phyloP scores from a whole-genome alignment of 2,888 invertebrate genomes.

The Nomada hirtipes region DNA sequence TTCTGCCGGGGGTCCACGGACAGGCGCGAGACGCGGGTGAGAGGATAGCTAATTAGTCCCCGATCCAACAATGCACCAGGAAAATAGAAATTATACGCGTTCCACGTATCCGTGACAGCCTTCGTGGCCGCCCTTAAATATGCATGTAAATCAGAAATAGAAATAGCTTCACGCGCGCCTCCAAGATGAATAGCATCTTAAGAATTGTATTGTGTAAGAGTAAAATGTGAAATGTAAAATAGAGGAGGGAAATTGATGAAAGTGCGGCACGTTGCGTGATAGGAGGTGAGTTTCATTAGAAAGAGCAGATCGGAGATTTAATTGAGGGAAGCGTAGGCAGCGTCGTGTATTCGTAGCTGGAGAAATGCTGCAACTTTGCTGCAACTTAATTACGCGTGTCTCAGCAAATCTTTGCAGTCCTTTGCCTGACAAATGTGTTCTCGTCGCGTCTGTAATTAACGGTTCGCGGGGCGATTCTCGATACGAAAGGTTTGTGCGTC shows the following conservation, averaged over 20 bases:
- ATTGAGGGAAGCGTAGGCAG: conserved; percentile 50
- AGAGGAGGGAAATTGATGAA: conserved; percentile 28
- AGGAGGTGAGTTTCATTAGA: conserved; percentile 34
- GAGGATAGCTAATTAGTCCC: conserved; percentile 52
- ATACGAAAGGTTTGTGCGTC: conserved; percentile 15
- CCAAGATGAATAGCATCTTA: neutral
- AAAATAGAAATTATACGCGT: conserved; percentile 27
- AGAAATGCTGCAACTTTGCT: conserved; percentile 67
- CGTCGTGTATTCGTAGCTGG: conserved; percentile 60
- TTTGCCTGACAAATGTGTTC: neutral
- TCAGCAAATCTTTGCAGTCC: conserved; percentile 14
- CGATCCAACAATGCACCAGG: conserved; percentile 40
- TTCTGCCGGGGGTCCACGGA: conserved; percentile 51
- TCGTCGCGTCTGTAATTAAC: conserved; percentile 1
- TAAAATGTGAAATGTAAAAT: neutral
- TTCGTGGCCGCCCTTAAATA: neutral
- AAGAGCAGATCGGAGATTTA: conserved; percentile 31
- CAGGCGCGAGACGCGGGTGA: conserved; percentile 36
- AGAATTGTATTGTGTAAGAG: neutral
- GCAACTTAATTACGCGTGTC: conserved; percentile 62
- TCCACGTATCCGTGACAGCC: neutral
- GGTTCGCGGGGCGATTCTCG: neutral
- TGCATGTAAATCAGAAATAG: neutral
- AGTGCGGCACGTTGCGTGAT: conserved; percentile 45
- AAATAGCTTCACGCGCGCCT: no score